Conservation (phyloP, 2,797 vertebrate species). For the Centropyge bicolor region DNA sequence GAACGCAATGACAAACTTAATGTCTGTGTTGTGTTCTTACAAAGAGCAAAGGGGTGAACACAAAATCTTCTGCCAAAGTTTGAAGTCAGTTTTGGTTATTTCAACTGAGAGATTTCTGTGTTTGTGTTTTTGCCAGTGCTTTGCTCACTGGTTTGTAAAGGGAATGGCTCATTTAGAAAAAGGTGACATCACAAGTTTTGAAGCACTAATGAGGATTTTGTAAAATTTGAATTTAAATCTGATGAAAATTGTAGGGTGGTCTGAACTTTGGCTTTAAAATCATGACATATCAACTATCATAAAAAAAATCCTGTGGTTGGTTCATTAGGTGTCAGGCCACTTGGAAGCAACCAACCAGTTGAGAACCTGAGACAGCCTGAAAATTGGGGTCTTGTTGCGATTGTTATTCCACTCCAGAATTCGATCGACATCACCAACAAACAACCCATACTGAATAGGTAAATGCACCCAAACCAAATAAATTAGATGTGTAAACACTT, state of each 20-base stretch:
- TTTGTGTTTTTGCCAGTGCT: background rate
- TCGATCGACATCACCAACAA: background rate
- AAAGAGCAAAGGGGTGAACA: background rate
- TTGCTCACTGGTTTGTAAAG: background rate
- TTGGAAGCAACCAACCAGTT: background rate
- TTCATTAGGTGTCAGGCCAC: background rate
- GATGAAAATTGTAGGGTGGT: background rate
- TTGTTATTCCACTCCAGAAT: background rate
- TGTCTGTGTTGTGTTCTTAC: background rate
- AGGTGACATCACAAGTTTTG: too few relatives aligned
- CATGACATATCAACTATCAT: background rate
- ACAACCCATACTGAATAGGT: background rate
- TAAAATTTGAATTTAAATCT: background rate
- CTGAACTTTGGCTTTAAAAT: slow-evolving; percentile 3
- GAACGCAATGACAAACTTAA: background rate
- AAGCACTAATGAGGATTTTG: too few relatives aligned
- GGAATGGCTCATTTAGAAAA: background rate
- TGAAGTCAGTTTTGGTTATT: background rate
- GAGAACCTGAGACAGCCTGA: background rate
- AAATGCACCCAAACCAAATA: background rate
- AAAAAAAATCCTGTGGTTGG: background rate
- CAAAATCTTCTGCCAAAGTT: background rate
- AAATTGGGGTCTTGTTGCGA: background rate
- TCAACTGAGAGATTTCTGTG: background rate
- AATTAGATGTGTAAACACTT: background rate